These are phyloP conservation scores for Thymelicus sylvestris DNA, from an alignment of 2,888 invertebrate genomes.

Conservation along the genomic window DNA sequence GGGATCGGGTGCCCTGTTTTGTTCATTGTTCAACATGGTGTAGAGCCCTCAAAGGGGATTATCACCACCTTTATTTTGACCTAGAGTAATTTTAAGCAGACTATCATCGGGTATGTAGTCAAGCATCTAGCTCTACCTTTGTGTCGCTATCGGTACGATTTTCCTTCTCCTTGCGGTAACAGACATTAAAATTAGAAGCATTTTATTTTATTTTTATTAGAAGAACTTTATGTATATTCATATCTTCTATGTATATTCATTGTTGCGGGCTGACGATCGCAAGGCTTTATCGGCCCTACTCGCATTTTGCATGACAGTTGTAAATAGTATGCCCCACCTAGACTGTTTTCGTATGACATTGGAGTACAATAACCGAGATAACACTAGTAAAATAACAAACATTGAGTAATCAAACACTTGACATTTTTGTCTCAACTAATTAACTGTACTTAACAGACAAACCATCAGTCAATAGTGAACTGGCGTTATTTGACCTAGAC, in stretches of 20 bases:
- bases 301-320: background rate
- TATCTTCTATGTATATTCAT: background rate
- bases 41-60: no score
- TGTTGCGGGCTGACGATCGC: no score
- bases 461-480: conserved; percentile 12
- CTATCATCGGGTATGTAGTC: no score
- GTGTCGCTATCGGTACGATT: no score
- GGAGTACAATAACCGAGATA: background rate
- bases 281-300: background rate
- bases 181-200: no score
- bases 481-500: conserved; percentile 29
- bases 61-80: no score
- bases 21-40: no score
- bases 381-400: background rate
- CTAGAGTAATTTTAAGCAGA: no score
- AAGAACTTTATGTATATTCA: background rate
- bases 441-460: conserved; percentile 4
- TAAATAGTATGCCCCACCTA: background rate
- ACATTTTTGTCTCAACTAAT: background rate
- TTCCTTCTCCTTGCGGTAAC: no score
- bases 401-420: background rate
- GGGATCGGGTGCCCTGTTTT: no score
- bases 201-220: no score
- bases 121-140: no score
- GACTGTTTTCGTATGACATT: background rate